phyloP scores from a whole-genome alignment of 2,113 vertebrate species.

The Megaceryle maxima region DNA sequence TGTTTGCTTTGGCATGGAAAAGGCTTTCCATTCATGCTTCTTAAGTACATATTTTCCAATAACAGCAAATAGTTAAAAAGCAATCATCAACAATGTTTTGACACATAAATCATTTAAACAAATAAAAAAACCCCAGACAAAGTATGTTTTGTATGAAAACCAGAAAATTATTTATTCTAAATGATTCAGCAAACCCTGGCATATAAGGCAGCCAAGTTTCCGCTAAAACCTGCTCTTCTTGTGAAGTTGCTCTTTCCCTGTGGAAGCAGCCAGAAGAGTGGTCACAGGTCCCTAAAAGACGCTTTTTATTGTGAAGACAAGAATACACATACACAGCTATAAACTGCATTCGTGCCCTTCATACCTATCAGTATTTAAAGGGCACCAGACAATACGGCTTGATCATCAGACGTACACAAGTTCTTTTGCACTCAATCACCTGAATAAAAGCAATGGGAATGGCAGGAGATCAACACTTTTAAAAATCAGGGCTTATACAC shows the following conservation, averaged over 20 bases:
- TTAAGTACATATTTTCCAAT: background rate
- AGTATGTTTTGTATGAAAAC: background rate
- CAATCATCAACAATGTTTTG: background rate
- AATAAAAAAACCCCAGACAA: background rate
- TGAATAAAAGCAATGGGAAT: conserved; percentile 36
- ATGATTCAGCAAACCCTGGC: background rate
- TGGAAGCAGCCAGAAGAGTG: conserved; percentile 5
- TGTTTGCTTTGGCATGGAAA: background rate
- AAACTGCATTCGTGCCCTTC: background rate
- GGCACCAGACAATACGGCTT: conserved; percentile 22
- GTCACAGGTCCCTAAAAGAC: background rate
- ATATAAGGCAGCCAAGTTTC: background rate
- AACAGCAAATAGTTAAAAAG: background rate
- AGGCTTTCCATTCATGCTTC: background rate
- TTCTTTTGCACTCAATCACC: conserved; percentile 35
- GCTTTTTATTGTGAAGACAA: conserved; percentile 11
- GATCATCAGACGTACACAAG: conserved; percentile 1
- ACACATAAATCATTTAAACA: background rate
- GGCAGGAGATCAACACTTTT: conserved; percentile 18
- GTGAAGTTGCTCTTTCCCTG: background rate
- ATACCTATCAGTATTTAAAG: conserved; percentile 22
- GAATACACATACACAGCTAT: conserved; percentile 10
- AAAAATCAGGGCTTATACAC: conserved; percentile 30
- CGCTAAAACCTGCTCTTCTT: background rate
- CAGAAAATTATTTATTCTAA: background rate